phyloP scores from a whole-genome alignment of 2,113 vertebrate species.

The Genyomyrus donnyi region DNA sequence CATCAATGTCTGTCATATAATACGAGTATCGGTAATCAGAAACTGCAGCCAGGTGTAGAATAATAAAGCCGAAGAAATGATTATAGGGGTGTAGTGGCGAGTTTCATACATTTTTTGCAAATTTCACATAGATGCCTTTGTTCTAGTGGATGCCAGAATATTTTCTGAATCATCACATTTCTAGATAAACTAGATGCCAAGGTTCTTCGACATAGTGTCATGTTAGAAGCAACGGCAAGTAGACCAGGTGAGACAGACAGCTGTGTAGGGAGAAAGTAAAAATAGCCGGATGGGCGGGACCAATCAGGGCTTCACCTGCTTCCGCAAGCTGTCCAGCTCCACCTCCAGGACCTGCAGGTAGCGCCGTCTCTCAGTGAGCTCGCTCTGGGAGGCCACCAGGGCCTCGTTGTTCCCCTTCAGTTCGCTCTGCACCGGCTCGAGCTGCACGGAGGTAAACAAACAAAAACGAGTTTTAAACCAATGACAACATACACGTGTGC shows the following conservation, averaged over 20 bases:
- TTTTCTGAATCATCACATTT: background rate
- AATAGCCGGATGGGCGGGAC: background rate
- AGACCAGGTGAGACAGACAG: background rate
- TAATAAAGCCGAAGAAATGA: background rate
- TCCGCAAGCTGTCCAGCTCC: conserved; percentile 66
- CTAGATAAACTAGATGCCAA: background rate
- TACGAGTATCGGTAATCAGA: background rate
- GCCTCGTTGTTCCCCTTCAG: conserved; percentile 64
- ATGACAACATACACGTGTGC: background rate
- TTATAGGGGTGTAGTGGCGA: background rate
- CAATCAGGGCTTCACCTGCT: conserved; percentile 53
- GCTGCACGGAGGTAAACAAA: conserved; percentile 30
- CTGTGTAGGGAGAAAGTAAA: conserved; percentile 24
- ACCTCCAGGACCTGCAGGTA: conserved; percentile 65
- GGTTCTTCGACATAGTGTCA: background rate
- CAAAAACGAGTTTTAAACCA: background rate
- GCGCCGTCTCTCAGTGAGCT: conserved; percentile 63
- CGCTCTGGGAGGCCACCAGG: conserved; percentile 52
- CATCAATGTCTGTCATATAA: background rate
- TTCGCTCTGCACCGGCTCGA: conserved; percentile 61
- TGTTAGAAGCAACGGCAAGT: background rate
- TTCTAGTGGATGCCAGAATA: background rate
- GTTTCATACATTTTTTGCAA: background rate
- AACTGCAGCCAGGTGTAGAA: background rate
- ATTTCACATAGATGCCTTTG: background rate